phyloP scores from a whole-genome alignment of 2,113 vertebrate genomes.

The Macaca fascicularis region T2T-MFA8v1.1 NC_088376.1:16646501-16647000 shows the following conservation, averaged over 20 bases:
- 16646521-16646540: not conserved
- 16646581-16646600: rapidly evolving
- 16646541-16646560: not conserved
- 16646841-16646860: not conserved
- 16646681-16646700: not conserved
- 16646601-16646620: not conserved
- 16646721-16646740: too few relatives aligned
- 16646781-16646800: not conserved
- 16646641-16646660: not conserved
- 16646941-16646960: not conserved
- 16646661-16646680: not conserved
- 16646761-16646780: not conserved
- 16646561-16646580: not conserved
- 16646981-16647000: not conserved
- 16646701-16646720: not conserved
- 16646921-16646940: not conserved
- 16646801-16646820: rapidly evolving
- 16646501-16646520: not conserved
- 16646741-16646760: not conserved
- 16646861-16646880: not conserved
- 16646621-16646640: not conserved
- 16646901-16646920: not conserved
- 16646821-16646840: rapidly evolving
- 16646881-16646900: not conserved
- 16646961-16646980: not conserved